Evolutionary conservation across 1,140 invertebrate genomes (phyloP).

Genomic region (Leptopilina clavipes): DNA sequence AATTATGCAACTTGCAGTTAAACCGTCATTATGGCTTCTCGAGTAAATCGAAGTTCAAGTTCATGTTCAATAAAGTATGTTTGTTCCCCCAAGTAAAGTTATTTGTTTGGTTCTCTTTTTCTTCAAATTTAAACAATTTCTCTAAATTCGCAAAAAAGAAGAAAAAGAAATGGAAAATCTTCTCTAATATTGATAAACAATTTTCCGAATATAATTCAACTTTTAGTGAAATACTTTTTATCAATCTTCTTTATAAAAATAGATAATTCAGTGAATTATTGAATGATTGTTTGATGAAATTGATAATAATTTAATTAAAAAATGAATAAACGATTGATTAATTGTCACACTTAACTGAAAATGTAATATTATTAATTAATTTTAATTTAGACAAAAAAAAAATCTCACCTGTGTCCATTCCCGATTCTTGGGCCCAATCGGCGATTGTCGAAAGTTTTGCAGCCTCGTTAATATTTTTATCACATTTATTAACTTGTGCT

Average conservation of each 20-base stretch:
- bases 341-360: no score
- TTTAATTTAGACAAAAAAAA: background rate
- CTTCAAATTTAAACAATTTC: background rate
- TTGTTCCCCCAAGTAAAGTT: background rate
- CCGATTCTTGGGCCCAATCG: conserved; percentile 81
- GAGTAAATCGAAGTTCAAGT: conserved; percentile 34
- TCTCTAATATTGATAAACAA: no score
- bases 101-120: background rate
- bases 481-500: conserved; percentile 73
- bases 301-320: no score
- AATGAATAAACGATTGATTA: no score
- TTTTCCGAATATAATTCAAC: no score
- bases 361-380: no score
- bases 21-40: conserved; percentile 9
- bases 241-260: no score
- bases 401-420: conserved; percentile 80
- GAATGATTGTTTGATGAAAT: no score
- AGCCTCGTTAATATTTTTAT: conserved; percentile 70
- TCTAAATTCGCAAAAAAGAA: background rate
- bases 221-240: no score
- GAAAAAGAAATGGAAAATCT: no score
- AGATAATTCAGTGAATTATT: no score
- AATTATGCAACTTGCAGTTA: conserved; percentile 19
- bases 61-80: conserved; percentile 22
- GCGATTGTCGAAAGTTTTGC: conserved; percentile 78